These are phyloP conservation scores for Volucella bombylans DNA, from an alignment of 2,888 invertebrate species.

Conservation along the genomic window DNA sequence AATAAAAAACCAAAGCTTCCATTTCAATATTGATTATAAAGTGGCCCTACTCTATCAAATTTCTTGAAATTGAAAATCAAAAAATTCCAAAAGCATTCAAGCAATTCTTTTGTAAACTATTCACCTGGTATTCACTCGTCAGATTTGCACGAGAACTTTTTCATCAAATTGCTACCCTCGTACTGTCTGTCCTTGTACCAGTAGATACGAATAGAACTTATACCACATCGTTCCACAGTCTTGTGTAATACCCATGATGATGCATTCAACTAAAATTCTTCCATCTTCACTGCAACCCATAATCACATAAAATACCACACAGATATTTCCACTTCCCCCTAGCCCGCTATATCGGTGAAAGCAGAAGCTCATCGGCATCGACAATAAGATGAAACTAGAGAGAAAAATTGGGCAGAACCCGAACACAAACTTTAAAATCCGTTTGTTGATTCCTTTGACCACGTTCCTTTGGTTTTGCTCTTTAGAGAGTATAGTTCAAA, in stretches of 20 bases:
- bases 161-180: slow-evolving; percentile 57
- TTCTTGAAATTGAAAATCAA: slow-evolving; percentile 57
- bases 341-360: slow-evolving; percentile 12
- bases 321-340: slow-evolving; percentile 36
- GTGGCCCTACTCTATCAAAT: slow-evolving; percentile 40
- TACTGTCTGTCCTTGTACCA: slow-evolving; percentile 5
- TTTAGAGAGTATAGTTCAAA: slow-evolving; percentile 59
- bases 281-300: slow-evolving; percentile 53
- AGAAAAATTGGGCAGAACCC: slow-evolving; percentile 58
- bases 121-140: slow-evolving; percentile 33
- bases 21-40: slow-evolving; percentile 4
- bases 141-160: slow-evolving; percentile 47
- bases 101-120: slow-evolving; percentile 50
- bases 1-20: slow-evolving; percentile 38
- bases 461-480: slow-evolving; percentile 75
- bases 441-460: slow-evolving; percentile 76
- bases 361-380: slow-evolving; percentile 54
- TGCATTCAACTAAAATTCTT: slow-evolving; percentile 67
- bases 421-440: slow-evolving; percentile 70
- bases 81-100: slow-evolving; percentile 51
- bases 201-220: too few species aligned
- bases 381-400: slow-evolving; percentile 65
- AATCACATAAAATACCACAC: slow-evolving; percentile 71
- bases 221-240: background rate
- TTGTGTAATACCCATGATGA: slow-evolving; percentile 62